Evolutionary conservation across 2,797 vertebrate species (phyloP).

Genomic region (Thripadectes ignobilis): DNA sequence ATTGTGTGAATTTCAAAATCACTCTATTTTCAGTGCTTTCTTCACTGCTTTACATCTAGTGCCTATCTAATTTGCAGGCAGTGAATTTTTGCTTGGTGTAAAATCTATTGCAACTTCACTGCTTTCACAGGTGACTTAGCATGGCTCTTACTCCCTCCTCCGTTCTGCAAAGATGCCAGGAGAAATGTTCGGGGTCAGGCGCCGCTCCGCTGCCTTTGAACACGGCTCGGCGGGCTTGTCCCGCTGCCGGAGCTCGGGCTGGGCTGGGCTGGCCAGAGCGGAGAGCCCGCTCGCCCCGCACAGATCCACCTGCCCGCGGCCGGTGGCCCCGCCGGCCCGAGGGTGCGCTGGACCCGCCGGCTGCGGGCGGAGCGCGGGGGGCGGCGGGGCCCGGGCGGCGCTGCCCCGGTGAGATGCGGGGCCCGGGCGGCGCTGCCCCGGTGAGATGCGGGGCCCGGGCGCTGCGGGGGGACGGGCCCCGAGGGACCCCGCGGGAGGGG

Average conservation of each 20-base stretch:
- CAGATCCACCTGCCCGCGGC: neutral
- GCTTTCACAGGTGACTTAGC: neutral
- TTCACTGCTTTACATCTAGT: neutral
- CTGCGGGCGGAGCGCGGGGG: neutral
- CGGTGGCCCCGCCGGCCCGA: neutral
- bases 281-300: neutral
- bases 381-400: too few species aligned
- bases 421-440: neutral
- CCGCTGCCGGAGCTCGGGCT: neutral
- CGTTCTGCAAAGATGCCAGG: neutral
- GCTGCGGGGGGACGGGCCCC: neutral
- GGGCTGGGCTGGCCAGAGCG: accelerated
- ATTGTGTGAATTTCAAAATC: neutral
- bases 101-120: neutral
- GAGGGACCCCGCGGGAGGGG: neutral
- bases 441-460: too few species aligned
- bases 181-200: neutral
- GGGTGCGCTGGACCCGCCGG: neutral
- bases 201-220: neutral
- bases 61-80: neutral
- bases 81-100: neutral
- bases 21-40: neutral
- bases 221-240: neutral
- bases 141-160: neutral
- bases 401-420: neutral